Base-by-base conservation (phyloP, 2,888 invertebrate genomes). In the Teinopalpus imperialis region DNA sequence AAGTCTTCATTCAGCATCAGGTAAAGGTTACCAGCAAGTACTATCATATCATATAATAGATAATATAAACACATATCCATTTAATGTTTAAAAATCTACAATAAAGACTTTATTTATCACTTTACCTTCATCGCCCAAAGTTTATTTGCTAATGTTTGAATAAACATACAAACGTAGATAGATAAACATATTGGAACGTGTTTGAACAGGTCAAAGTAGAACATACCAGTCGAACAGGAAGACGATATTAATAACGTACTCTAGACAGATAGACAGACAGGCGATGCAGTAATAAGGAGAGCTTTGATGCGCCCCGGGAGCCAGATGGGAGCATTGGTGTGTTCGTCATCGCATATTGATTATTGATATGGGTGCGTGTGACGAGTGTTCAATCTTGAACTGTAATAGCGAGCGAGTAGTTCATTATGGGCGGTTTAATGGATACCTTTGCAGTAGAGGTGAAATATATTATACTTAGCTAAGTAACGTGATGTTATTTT, bases 161-260 rank as follows among this genome's bases (percentile, higher is more conserved):
- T n/a, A n/a, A n/a, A n/a, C n/a, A n/a, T n/a, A n/a, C n/a, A n/a
- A n/a, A n/a, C n/a, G n/a, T n/a, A n/a, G n/a, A n/a, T n/a, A n/a
- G n/a, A n/a, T n/a, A n/a, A n/a, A n/a, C n/a, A n/a, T n/a, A n/a
- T n/a, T n/a, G n/a, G n/a, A n/a, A n/a, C n/a, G n/a, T n/a, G n/a
- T n/a, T n/a, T n/a, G n/a, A n/a, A n/a, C n/a, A n/a, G n/a, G n/a
- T 7, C 9, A 18, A 26, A 48, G 35, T 27, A 29, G 49, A 54
- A 48, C 13, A 12, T 0, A 54, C 8, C 36, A 1, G 7, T 43
- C 8, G 14, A 52, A 30, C 12, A 48, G 51, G 49, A 51, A 54
- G 53, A 53, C 43, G 59, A 55, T 62, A 64, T 64, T 61, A 62
- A 63, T 62, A 66, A 54, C 53, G 43, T 6, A 48, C 51, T 48